Percentiles rank a stretch among this genome's conserved stretches.
phyloP scores from a whole-genome alignment of 2,113 vertebrate genomes.

The Corydoras sp. region DNA sequence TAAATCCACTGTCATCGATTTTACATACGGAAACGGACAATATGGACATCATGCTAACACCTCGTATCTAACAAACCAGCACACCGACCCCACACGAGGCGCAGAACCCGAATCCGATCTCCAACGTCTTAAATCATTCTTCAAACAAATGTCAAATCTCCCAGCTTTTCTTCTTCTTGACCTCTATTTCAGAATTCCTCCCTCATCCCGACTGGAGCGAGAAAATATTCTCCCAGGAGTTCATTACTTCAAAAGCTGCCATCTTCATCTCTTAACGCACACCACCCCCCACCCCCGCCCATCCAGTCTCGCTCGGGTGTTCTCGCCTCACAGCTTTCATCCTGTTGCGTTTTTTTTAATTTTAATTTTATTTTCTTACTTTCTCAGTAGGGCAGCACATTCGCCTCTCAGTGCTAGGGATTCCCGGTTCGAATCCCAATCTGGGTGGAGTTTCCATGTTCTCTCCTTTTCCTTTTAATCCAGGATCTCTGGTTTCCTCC shows the following conservation, averaged over 20 bases:
- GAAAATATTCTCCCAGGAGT: constrained; percentile 32
- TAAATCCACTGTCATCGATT: too few relatives aligned
- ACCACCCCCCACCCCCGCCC: not conserved
- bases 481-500: too few relatives aligned
- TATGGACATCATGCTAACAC: too few relatives aligned
- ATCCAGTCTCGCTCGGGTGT: constrained; percentile 25
- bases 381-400: not conserved
- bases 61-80: not conserved
- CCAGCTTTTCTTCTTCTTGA: not conserved
- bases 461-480: too few relatives aligned
- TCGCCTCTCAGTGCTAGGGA: too few relatives aligned
- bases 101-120: constrained; percentile 29
- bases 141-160: not conserved
- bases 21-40: too few relatives aligned
- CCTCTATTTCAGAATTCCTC: constrained; percentile 11
- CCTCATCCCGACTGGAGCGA: constrained; percentile 9
- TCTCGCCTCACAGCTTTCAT: constrained; percentile 28
- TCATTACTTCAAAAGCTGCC: constrained; percentile 41
- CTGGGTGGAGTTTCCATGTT: too few relatives aligned
- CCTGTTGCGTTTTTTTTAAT: constrained; percentile 1
- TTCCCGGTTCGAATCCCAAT: too few relatives aligned
- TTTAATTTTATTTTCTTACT: not conserved
- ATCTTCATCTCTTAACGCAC: constrained; percentile 37
- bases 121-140: constrained; percentile 17
- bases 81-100: too few relatives aligned